These are phyloP conservation scores for Drosophila tani DNA, from an alignment of 1,140 invertebrate species.

Conservation along the genomic window DNA sequence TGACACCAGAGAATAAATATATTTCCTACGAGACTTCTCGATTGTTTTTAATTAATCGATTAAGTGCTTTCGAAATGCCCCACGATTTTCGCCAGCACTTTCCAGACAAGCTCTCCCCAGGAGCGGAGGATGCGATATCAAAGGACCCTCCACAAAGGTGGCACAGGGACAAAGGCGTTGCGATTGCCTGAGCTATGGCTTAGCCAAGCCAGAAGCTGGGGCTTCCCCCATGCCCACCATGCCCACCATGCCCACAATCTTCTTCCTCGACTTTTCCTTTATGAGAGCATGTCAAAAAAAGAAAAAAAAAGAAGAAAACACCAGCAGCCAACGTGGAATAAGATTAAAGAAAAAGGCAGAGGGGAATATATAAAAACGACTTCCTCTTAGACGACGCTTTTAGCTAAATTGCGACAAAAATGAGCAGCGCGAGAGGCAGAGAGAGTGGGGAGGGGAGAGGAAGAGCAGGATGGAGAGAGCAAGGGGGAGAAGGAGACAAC, in stretches of 20 bases:
- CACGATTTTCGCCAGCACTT: conserved; percentile 18
- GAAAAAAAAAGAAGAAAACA: conserved; percentile 13
- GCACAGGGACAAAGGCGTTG: conserved; percentile 23
- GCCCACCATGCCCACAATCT: conserved; percentile 12
- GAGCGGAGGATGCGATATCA: conserved; percentile 23
- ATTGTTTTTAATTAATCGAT: conserved; percentile 41
- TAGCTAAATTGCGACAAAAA: conserved; percentile 83
- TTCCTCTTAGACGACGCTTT: conserved; percentile 82
- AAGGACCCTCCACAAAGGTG: conserved; percentile 20
- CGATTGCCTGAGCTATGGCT: conserved; percentile 18
- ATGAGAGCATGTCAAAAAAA: conserved; percentile 42
- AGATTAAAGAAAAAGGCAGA: conserved; percentile 38
- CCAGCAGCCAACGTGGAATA: conserved; percentile 44
- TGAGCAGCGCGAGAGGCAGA: conserved; percentile 48
- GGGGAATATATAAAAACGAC: conserved; percentile 76
- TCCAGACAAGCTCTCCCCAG: conserved; percentile 3
- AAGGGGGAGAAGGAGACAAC: conserved; percentile 15
- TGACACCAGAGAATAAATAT: conserved; percentile 4
- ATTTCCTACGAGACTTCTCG: conserved; percentile 12
- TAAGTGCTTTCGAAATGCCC: conserved; percentile 28
- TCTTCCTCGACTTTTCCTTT: conserved; percentile 32
- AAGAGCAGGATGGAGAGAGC: background rate
- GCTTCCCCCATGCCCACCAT: background rate
- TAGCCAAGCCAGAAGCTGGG: background rate
- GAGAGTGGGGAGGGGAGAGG: background rate